Evolutionary conservation across 2,113 vertebrate species (phyloP).

Genomic region (Mesoclemmys tuberculata): DNA sequence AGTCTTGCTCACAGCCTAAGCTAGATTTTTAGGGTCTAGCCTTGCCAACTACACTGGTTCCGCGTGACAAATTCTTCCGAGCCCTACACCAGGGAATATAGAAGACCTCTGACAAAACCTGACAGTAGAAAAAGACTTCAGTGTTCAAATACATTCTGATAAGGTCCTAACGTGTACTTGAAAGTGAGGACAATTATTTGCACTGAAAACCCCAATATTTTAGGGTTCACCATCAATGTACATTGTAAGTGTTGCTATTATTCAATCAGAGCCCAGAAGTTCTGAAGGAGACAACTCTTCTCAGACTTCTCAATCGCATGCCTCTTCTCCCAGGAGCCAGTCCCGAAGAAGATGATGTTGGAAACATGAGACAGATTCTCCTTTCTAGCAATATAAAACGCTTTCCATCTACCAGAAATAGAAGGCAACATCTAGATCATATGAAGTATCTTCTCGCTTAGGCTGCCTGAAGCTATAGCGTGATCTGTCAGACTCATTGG

Average conservation of each 20-base stretch:
- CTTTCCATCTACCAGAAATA: background rate
- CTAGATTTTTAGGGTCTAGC: no score
- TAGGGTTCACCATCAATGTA: background rate
- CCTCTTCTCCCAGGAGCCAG: background rate
- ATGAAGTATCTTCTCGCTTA: background rate
- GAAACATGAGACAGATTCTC: background rate
- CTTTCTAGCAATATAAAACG: background rate
- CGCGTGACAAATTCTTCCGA: no score
- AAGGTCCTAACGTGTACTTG: background rate
- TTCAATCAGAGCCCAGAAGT: conserved; percentile 28
- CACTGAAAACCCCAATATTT: background rate
- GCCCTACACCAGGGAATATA: background rate
- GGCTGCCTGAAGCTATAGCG: background rate
- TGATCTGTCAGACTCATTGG: conserved; percentile 6
- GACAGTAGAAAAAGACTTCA: background rate
- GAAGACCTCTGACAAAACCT: background rate
- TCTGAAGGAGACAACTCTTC: background rate
- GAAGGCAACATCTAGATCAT: background rate
- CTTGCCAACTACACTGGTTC: no score
- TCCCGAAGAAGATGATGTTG: background rate
- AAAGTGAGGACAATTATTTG: background rate
- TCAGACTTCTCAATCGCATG: rapidly evolving
- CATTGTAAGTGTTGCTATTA: conserved; percentile 30
- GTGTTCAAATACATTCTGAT: background rate
- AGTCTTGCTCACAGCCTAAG: no score